Conservation (phyloP, 2,797 vertebrate genomes). For the Halcyon smyrnensis region DNA sequence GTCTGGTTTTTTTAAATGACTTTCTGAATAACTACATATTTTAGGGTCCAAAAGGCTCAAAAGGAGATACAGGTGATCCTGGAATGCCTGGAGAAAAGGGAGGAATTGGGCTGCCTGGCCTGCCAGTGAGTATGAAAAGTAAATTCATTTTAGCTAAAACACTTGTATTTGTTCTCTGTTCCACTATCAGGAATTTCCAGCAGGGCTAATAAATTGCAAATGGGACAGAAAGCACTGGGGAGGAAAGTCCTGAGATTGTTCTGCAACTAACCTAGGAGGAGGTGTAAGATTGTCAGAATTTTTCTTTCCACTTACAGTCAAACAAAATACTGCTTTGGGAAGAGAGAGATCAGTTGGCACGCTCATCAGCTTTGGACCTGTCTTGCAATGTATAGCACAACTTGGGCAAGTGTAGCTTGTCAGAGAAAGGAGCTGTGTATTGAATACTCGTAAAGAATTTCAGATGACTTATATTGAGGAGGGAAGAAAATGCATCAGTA, state of each 20-base stretch:
- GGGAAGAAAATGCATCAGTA: not conserved
- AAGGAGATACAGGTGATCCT: constrained; percentile 92
- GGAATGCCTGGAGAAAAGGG: constrained; percentile 94
- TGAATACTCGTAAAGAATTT: not conserved
- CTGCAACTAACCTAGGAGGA: not conserved
- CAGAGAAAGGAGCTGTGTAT: not conserved
- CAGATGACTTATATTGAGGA: not conserved
- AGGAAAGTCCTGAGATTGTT: not conserved
- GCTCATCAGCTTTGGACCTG: not conserved
- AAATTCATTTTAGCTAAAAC: not conserved
- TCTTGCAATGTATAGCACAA: not conserved
- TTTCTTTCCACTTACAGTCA: not conserved
- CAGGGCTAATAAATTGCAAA: not conserved
- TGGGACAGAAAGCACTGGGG: not conserved
- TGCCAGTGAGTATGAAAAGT: constrained; percentile 86
- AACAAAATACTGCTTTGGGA: not conserved
- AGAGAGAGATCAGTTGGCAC: not conserved
- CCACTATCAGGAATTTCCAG: not conserved
- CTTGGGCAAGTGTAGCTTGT: not conserved
- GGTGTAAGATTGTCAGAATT: not conserved
- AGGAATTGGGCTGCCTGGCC: constrained; percentile 89
- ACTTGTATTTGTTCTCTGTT: not conserved
- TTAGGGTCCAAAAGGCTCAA: constrained; percentile 96
- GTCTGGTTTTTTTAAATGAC: not conserved
- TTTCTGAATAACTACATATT: constrained; percentile 22